Conservation (phyloP, 2,797 vertebrate genomes). For the Molothrus ater region DNA sequence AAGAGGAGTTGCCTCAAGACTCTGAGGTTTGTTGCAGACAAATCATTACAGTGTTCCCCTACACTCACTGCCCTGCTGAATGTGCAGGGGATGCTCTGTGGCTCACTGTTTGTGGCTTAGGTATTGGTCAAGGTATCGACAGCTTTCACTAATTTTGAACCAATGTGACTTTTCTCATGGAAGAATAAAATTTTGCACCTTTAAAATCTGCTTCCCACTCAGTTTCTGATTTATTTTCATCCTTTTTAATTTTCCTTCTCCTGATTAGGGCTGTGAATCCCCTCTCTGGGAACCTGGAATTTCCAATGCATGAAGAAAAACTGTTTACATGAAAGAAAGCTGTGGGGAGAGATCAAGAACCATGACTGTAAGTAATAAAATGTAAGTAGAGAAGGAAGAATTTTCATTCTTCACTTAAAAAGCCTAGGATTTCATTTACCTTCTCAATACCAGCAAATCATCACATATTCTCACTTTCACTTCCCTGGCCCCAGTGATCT, state of each 20-base stretch:
- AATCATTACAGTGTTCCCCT: not conserved
- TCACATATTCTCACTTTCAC: not conserved
- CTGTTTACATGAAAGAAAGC: not conserved
- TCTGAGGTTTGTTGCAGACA: not conserved
- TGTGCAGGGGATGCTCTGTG: not conserved
- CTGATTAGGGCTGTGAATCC: not conserved
- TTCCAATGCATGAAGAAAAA: not conserved
- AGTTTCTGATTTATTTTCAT: not conserved
- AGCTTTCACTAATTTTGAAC: not conserved
- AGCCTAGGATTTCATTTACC: not conserved
- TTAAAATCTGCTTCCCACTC: not conserved
- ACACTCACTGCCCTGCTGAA: not conserved
- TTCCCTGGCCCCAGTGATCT: not conserved
- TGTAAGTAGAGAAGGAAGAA: accelerated
- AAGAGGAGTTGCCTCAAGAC: not conserved
- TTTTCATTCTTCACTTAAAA: not conserved
- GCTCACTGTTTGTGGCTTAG: not conserved
- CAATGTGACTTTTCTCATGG: not conserved
- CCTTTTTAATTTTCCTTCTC: not conserved
- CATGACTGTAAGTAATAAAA: not conserved
- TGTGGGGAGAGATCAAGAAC: not conserved
- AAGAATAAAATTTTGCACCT: not conserved
- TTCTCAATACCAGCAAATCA: not conserved
- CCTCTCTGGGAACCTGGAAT: not conserved
- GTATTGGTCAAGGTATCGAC: not conserved